A percentile compares a stretch with the other conserved stretches of the same genome.
Conservation (phyloP, 53 echinoderm and acorn worm species). For the Pentamera pediparva region DNA sequence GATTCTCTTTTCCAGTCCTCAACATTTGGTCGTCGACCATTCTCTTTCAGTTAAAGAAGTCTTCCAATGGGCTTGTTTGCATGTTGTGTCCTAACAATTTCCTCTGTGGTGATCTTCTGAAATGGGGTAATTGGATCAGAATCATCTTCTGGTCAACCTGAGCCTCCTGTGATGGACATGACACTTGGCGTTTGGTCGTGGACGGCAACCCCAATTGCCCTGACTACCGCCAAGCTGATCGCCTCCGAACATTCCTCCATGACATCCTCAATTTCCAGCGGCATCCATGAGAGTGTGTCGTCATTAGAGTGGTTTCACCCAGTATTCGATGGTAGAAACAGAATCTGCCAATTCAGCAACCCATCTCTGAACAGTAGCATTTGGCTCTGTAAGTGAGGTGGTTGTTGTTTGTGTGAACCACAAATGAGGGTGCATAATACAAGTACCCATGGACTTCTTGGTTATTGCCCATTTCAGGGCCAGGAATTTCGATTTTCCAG, state of each 20-base stretch:
- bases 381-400: slow-evolving; percentile 35
- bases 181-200: slow-evolving; percentile 4
- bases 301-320: slow-evolving; percentile 33
- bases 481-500: slow-evolving; percentile 33
- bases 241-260: slow-evolving; percentile 25
- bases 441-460: slow-evolving; percentile 37
- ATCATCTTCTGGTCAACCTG: too few relatives aligned
- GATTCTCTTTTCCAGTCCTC: neutral
- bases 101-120: neutral
- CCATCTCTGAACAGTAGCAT: slow-evolving; percentile 46
- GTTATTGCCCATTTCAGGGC: slow-evolving; percentile 33
- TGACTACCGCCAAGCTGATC: neutral
- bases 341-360: slow-evolving; percentile 49
- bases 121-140: too few relatives aligned
- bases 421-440: slow-evolving; percentile 29
- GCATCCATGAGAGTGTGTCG: slow-evolving; percentile 45
- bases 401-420: slow-evolving; percentile 34
- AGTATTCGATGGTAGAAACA: slow-evolving; percentile 42
- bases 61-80: slow-evolving; percentile 12
- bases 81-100: slow-evolving; percentile 23
- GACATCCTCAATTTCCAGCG: neutral
- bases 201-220: neutral
- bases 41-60: slow-evolving; percentile 4
- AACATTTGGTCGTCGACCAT: neutral
- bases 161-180: slow-evolving; percentile 16